Percentiles rank a stretch among this genome's conserved stretches.
Evolutionary conservation across 2,888 invertebrate species (phyloP).

Genomic region (Octonoba sinensis): DNA sequence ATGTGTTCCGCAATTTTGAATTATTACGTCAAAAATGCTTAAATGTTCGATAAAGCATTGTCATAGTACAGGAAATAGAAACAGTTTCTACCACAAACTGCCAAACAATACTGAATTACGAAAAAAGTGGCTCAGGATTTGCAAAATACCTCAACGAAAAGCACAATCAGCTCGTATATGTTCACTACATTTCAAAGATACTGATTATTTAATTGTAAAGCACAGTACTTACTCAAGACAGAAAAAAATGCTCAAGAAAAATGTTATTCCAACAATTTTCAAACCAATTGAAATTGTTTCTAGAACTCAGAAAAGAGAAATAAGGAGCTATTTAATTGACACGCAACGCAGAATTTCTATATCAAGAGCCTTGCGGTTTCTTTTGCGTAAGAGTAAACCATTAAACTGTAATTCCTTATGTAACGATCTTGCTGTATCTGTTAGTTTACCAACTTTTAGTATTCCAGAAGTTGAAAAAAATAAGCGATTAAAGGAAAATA

Average conservation of each 20-base stretch:
- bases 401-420: too few species aligned
- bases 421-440: too few species aligned
- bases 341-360: too few species aligned
- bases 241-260: not conserved
- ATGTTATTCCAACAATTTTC: not conserved
- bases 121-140: slow-evolving; percentile 1
- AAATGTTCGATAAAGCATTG: slow-evolving; percentile 11
- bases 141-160: not conserved
- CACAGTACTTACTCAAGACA: not conserved
- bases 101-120: not conserved
- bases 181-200: slow-evolving; percentile 8
- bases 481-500: too few species aligned
- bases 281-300: not conserved
- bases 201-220: not conserved
- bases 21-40: not conserved
- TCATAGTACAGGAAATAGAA: not conserved
- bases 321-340: slow-evolving; percentile 2
- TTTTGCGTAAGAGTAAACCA: too few species aligned
- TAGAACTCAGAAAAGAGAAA: slow-evolving; percentile 6
- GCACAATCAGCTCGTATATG: not conserved
- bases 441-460: too few species aligned
- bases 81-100: not conserved
- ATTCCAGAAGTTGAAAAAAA: too few species aligned
- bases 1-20: too few species aligned
- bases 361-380: too few species aligned